Evolutionary conservation across 1,140 invertebrate species (phyloP), one percentile per base, ranked within the genome.

Genomic region (Drosophila ananassae): DNA sequence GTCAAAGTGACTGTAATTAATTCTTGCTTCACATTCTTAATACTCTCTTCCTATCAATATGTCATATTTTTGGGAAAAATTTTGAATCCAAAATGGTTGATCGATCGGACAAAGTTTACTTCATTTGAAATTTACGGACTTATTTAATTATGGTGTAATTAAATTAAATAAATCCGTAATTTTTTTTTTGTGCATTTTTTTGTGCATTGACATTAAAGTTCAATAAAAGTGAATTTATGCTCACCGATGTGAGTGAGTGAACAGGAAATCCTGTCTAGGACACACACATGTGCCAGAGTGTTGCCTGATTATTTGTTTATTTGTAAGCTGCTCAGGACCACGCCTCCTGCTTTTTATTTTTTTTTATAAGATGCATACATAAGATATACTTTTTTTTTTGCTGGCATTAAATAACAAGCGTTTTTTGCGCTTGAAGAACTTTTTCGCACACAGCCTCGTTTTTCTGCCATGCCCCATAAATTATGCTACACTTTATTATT

Each of bases 401-500:
- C 24, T 72, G 44, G 66, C 62, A 77, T 77, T 84, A 85, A 84
- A 85, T 77, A 85, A 79, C 67, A 73, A 34, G 50, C 57, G 48
- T 85, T 84, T 75, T 75, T 77, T 69, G 62, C 50, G 67, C 63
- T 84, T 71, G 24, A 77, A 68, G 51, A 77, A 76, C 62, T 73
- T 81, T 64, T 53, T 44, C 17, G 41, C 41, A 21, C 41, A 21
- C 41, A 17, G 51, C 50, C 59, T 48, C 59, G 41, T 52, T 64
- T 53, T 25, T 59, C 47, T 54, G 34, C 55, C 55, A 17, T 39
- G 54, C 59, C 60, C 76, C 77, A 85, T 84, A 84, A 85, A 80
- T 84, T 84, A 77, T 81, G 77, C 57, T 54, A 85, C 68, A 69
- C 81, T 85, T 85, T 84, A 84, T 85, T 84, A 81, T 85, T 85